Base-by-base conservation (phyloP, 2,888 invertebrate genomes). In the Leucophenga maculata region DNA sequence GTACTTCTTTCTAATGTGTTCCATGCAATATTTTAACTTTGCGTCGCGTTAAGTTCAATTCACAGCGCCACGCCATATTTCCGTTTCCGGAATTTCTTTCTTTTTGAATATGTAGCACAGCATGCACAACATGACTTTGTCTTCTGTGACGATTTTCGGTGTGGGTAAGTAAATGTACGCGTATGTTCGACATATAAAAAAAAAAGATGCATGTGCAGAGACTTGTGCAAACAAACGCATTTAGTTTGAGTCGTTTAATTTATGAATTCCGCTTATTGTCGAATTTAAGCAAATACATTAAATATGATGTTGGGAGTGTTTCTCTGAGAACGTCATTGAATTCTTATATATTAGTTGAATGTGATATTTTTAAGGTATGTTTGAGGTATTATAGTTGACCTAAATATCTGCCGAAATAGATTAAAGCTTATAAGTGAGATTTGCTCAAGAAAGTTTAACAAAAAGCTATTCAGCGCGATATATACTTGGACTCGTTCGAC, bases 21-120 rank as follows among this genome's bases (percentile, higher is more conserved):
- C 39, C 6, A 4, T 44, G 46, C 46, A 32, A 46, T 62, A 59
- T 31, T 31, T 59, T 32, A 59, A 32, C 26, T n/a, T 22, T 72
- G 68, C 74, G 72, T 71, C 67, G 70, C 73, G 67, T 74, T 76
- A 79, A 79, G 80, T 83, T 84, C 85, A 82, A 84, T 83, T 78
- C 84, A 76, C 85, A 85, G 84, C 79, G 76, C 77, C 82, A 77
- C 78, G 74, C 79, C 78, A 77, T 78, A 83, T 85, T 81, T 84
- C 78, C 77, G 75, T 77, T 78, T 75, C 77, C 79, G 77, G 78
- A 84, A 84, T 77, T 83, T 83, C 83, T 80, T 82, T 72, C 60
- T 57, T 32, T n/a, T 44, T 60, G 1, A 73, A 72, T 46, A n/a
- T 11, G 55, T 18, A n/a, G 9, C 57, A 44, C 59, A 48, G 54